Evolutionary conservation across 2,113 vertebrate genomes (phyloP).

Genomic region (Halcyon malimbica): DNA sequence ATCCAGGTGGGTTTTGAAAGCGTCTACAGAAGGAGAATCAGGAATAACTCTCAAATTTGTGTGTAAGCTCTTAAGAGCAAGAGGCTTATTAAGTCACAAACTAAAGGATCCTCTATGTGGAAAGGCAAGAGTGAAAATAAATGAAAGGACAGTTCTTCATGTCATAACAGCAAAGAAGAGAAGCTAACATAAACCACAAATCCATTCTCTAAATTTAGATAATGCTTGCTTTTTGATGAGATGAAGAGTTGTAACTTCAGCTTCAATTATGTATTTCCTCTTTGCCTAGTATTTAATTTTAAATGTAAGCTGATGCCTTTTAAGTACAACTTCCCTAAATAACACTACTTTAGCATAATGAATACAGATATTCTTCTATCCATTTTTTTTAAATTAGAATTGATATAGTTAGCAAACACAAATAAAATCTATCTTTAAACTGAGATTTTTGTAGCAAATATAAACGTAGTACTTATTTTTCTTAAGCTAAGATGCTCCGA

Average conservation of each 20-base stretch:
- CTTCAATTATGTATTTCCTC: neutral
- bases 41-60: neutral
- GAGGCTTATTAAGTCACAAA: neutral
- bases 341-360: neutral
- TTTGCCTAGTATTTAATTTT: neutral
- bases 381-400: neutral
- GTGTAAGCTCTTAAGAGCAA: neutral
- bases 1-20: too few relatives aligned
- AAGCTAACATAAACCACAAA: neutral
- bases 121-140: neutral
- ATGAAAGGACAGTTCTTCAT: neutral
- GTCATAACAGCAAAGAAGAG: neutral
- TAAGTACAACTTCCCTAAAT: neutral
- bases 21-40: neutral
- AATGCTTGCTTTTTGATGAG: neutral
- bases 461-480: neutral
- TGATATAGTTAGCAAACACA: neutral
- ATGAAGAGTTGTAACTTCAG: neutral
- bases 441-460: neutral
- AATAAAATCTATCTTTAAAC: neutral
- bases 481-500: neutral
- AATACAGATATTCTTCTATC: neutral
- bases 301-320: neutral
- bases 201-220: neutral
- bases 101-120: neutral